phyloP scores from a whole-genome alignment of 2,797 vertebrate genomes.

The Sebastes umbrosus region DNA sequence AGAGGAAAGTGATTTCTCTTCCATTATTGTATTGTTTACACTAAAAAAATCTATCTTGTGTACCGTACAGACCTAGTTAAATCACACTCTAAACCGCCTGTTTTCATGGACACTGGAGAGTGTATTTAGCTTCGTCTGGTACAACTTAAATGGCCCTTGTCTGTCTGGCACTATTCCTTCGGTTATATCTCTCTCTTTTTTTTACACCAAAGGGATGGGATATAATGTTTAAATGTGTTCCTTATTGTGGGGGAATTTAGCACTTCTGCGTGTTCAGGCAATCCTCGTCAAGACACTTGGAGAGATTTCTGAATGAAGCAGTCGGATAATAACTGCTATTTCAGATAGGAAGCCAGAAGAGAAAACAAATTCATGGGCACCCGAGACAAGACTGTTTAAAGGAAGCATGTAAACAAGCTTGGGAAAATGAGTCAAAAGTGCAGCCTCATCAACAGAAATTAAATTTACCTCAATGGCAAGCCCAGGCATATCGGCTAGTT shows the following conservation, averaged over 20 bases:
- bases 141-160: slow-evolving; percentile 71
- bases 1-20: slow-evolving; percentile 68
- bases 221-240: slow-evolving; percentile 60
- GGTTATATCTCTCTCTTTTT: slow-evolving; percentile 28
- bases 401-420: slow-evolving; percentile 46
- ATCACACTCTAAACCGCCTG: slow-evolving; percentile 65
- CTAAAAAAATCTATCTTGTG: slow-evolving; percentile 60
- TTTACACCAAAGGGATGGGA: slow-evolving; percentile 29
- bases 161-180: slow-evolving; percentile 67
- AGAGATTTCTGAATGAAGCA: slow-evolving; percentile 67
- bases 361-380: slow-evolving; percentile 40
- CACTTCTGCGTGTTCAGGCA: slow-evolving; percentile 62
- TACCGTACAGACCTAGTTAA: slow-evolving; percentile 70
- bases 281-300: slow-evolving; percentile 24
- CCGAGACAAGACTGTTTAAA: slow-evolving; percentile 26
- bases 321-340: slow-evolving; percentile 53
- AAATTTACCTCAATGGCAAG: slow-evolving; percentile 27
- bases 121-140: slow-evolving; percentile 73
- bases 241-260: slow-evolving; percentile 40
- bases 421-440: slow-evolving; percentile 48
- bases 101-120: slow-evolving; percentile 70
- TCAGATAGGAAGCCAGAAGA: slow-evolving; percentile 38
- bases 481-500: slow-evolving; percentile 27
- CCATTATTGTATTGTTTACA: slow-evolving; percentile 78
- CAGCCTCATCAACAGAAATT: slow-evolving; percentile 31